phyloP scores from a whole-genome alignment of 2,113 vertebrate genomes.

The Cyanoramphus novaezelandiae region DNA sequence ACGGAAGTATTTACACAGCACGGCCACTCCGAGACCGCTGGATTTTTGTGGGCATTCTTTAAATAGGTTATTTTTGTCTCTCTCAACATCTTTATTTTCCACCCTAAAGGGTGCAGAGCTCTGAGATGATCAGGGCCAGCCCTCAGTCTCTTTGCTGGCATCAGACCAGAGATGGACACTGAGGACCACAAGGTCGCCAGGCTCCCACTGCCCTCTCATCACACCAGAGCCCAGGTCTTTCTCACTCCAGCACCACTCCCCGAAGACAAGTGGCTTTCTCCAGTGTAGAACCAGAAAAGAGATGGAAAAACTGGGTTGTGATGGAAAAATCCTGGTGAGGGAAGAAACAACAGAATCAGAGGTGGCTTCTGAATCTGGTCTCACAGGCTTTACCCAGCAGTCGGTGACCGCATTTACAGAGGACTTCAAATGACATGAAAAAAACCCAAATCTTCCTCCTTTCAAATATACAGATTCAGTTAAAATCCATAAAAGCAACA shows the following conservation, averaged over 20 bases:
- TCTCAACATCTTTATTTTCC: background rate
- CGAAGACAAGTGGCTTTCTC: background rate
- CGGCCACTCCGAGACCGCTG: fast-evolving
- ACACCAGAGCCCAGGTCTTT: background rate
- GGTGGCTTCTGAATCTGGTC: background rate
- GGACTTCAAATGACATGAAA: background rate
- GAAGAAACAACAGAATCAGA: background rate
- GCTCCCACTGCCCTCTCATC: background rate
- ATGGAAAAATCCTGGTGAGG: background rate
- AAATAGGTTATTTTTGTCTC: background rate
- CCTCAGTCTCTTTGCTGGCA: background rate
- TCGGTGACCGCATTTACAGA: background rate
- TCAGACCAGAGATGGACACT: background rate
- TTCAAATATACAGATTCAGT: background rate
- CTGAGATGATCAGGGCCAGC: background rate
- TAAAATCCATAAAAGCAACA: background rate
- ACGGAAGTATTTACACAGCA: background rate
- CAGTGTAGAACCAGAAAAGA: background rate
- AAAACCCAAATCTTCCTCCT: background rate
- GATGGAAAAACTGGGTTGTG: background rate
- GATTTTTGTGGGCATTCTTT: constrained; percentile 40
- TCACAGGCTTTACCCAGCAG: background rate
- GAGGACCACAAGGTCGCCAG: background rate
- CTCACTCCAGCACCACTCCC: background rate
- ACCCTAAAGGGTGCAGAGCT: background rate